These are phyloP conservation scores for Epizoanthus fatuus DNA, from an alignment of 92 coral and sea anemone genomes.

Conservation along the genomic window DNA sequence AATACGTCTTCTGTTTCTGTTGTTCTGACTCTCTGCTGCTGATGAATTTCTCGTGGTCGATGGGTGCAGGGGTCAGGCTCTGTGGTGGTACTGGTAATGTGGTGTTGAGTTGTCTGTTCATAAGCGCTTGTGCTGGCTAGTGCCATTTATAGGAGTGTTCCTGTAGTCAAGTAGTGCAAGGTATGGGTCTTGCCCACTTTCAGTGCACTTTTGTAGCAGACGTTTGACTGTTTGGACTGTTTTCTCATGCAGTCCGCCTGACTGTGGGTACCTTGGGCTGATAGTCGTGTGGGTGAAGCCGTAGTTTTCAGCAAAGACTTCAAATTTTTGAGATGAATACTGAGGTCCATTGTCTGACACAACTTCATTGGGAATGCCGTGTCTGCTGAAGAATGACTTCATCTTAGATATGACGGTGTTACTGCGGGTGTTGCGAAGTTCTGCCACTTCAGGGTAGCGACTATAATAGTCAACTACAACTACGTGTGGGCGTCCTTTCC, in stretches of 20 bases:
- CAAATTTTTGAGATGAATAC: conserved; percentile 41
- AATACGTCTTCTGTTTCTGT: conserved; percentile 33
- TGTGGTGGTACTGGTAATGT: conserved; percentile 22
- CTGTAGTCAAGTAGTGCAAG: conserved; percentile 27
- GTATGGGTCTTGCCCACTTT: conserved; percentile 30
- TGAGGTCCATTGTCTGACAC: conserved; percentile 55
- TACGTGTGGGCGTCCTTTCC: conserved; percentile 36
- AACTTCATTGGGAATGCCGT: conserved; percentile 30
- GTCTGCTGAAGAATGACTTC: conserved; percentile 37
- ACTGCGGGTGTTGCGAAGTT: conserved; percentile 35
- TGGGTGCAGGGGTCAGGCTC: conserved; percentile 25
- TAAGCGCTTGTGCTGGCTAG: conserved; percentile 49
- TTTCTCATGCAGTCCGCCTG: conserved; percentile 48
- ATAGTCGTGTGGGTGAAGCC: conserved; percentile 36
- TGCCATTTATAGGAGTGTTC: conserved; percentile 48
- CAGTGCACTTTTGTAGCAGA: conserved; percentile 24
- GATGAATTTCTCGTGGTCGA: conserved; percentile 15
- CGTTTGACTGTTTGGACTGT: conserved; percentile 54
- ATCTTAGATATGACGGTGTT: conserved; percentile 16
- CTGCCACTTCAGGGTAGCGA: conserved; percentile 35
- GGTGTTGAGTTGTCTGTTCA: conserved; percentile 47
- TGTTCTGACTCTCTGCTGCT: conserved; percentile 24
- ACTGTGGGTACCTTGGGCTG: conserved; percentile 52
- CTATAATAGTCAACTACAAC: conserved; percentile 32
- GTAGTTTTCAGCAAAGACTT: conserved; percentile 35